phyloP scores from a whole-genome alignment of 2,888 invertebrate genomes.

The Volucella inflata region DNA sequence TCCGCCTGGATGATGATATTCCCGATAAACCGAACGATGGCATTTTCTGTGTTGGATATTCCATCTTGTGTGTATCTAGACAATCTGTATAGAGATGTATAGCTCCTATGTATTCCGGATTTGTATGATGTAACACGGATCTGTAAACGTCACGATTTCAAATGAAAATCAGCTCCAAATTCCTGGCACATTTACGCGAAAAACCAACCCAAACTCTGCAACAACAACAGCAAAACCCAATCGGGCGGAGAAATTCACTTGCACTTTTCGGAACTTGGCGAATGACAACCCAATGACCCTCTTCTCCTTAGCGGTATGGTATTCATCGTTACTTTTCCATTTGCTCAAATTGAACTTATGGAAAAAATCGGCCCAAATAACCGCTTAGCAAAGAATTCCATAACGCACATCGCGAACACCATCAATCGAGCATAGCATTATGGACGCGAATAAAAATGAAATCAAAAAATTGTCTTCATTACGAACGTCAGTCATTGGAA shows the following conservation, averaged over 20 bases:
- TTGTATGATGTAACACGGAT: conserved; percentile 53
- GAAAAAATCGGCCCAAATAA: conserved; percentile 69
- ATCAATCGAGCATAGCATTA: not conserved
- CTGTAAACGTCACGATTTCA: conserved; percentile 34
- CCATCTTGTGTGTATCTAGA: no score
- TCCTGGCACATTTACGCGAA: conserved; percentile 71
- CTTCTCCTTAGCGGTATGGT: conserved; percentile 42
- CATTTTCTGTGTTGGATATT: no score
- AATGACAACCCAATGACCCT: conserved; percentile 69
- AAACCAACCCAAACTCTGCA: conserved; percentile 21
- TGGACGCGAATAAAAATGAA: conserved; percentile 64
- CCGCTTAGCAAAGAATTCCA: conserved; percentile 59
- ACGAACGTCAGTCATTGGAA: not conserved
- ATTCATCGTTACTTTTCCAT: conserved; percentile 22
- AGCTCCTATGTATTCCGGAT: not conserved
- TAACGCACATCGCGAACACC: conserved; percentile 10
- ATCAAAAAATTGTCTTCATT: conserved; percentile 52
- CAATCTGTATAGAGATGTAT: no score
- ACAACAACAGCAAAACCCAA: conserved; percentile 16
- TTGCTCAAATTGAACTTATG: conserved; percentile 44
- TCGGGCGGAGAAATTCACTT: conserved; percentile 72
- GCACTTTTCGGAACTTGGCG: conserved; percentile 61
- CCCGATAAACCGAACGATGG: no score
- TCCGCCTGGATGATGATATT: no score
- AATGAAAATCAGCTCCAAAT: conserved; percentile 50